Base-by-base conservation (phyloP, 2,113 vertebrate species). In the Macquaria ambigua region DNA sequence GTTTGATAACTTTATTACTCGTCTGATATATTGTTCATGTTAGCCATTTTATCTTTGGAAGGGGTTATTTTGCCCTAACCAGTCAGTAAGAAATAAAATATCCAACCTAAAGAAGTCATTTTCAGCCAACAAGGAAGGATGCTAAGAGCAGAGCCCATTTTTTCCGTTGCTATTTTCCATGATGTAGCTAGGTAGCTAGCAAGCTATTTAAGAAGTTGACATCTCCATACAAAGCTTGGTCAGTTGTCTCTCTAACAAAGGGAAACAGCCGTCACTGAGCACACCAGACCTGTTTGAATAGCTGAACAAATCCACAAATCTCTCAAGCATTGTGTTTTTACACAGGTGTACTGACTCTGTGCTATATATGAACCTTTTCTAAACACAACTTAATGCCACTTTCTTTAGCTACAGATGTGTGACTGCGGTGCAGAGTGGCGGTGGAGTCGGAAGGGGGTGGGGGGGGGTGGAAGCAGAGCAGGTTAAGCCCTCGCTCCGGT, bases 401-500 rank as follows among this genome's bases (percentile, higher is more conserved):
- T 43, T 55, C 25, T 8, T 67, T 12, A n/a, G 46, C 28, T 20
- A 15, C 8, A 63, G 58, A 81, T 63, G 28, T 77, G 74, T 77
- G 68, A 59, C 64, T 80, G 55, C 28, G 14, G n/a, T 48, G 77
- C n/a, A 74, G 74, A 52, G 72, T 10, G 48, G 82, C 70, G 58
- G 37, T 14, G 63, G 63, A 62, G 86, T 55, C 20, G 11, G 14
- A 39, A 37, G 6, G 20, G 37, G 37, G 11, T 12, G 43, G 5
- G 6, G 15, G 46, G 7, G 16, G 53, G n/a, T n/a, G n/a, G n/a
- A n/a, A 11, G 25, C 18, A 14, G 77, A 48, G 71, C 41, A 61
- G 84, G 88, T 81, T 87, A 74, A 84, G 67, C 41, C 55, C 58
- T 71, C 15, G 41, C 86, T 92, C 81, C 81, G 69, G 66, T 74